A percentile compares a stretch with the other conserved stretches of the same genome.
phyloP scores from a whole-genome alignment of 2,113 vertebrate species.

The Anser brachyrhynchus region DNA sequence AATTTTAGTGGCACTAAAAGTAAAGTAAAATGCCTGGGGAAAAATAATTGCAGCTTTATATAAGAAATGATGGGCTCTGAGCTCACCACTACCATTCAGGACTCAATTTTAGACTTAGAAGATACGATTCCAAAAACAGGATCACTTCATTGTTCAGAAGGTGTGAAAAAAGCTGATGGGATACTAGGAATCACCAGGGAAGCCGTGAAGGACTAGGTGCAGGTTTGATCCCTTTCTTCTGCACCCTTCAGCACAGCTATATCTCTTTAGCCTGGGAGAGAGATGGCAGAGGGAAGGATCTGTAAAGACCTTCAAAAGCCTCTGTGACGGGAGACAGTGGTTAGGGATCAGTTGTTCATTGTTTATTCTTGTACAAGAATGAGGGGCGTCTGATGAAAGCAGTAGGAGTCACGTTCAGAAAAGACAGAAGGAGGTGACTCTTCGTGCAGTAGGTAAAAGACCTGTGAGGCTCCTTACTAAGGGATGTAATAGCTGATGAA shows the following conservation, averaged over 20 bases:
- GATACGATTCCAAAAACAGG: fast-evolving
- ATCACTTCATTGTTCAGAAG: not conserved
- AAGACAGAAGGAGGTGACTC: not conserved
- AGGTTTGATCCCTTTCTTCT: not conserved
- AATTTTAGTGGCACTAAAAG: not conserved
- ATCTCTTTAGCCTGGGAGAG: not conserved
- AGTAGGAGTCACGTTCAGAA: not conserved
- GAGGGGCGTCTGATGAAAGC: fast-evolving
- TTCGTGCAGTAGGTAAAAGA: fast-evolving
- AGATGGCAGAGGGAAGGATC: not conserved
- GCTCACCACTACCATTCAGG: not conserved
- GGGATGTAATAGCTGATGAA: not conserved
- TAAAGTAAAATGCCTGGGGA: not conserved
- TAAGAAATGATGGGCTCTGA: not conserved
- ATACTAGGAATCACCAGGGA: not conserved
- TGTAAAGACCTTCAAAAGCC: not conserved
- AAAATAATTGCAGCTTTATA: not conserved
- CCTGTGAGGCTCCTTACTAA: not conserved
- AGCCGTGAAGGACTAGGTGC: not conserved
- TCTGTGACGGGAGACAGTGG: not conserved
- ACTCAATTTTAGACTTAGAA: not conserved
- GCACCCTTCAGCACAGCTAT: not conserved
- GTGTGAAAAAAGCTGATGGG: not conserved
- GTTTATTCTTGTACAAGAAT: not conserved
- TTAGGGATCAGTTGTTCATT: not conserved